Evolutionary conservation across 2,797 vertebrate species (phyloP), one percentile per base, ranked within the genome.

Genomic region (Labroides dimidiatus): DNA sequence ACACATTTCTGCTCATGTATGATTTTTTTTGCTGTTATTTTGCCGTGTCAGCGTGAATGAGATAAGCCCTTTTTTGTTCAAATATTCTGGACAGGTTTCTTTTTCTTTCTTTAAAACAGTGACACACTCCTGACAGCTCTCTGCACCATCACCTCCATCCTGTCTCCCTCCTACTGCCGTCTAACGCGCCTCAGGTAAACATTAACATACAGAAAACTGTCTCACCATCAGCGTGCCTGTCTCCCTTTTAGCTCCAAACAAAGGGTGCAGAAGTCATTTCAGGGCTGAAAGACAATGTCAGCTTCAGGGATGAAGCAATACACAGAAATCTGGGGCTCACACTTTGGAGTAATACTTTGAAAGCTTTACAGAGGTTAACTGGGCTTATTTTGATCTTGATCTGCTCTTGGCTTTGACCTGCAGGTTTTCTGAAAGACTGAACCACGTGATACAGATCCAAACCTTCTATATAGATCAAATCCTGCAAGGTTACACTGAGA

Each of bases 251-350:
- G 4, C 7, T 24, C 24, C 36, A 9, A 30, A 55, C 14, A 37
- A 33, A 59, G 36, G 49, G 49, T 37, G 36, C 24, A 60, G 30
- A 59, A 70, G 55, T 50, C 6, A 45, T 51, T 62, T 58, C 42
- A 55, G 50, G 44, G 44, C 19, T 55, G 36, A 61, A 43, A 27
- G 43, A n/a, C 51, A 37, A 55, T 51, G 44, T 41, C 60, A 54
- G 53, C 48, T 59, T 50, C 54, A 13, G 42, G 45, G 53, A 64
- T 75, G 66, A 75, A 60, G 73, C 66, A 69, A 69, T 13, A 59
- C 16, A 48, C 21, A 5, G 59, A 68, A 75, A 76, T 60, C 48
- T 36, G 11, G 12, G 41, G 30, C 39, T 62, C 37, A 16, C 30
- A 9, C 30, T 33, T 33, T 33, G 30, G 30, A 33, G 30, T 6